Evolutionary conservation across 1,140 invertebrate genomes (phyloP).

Genomic region (Microplitis mediator): DNA sequence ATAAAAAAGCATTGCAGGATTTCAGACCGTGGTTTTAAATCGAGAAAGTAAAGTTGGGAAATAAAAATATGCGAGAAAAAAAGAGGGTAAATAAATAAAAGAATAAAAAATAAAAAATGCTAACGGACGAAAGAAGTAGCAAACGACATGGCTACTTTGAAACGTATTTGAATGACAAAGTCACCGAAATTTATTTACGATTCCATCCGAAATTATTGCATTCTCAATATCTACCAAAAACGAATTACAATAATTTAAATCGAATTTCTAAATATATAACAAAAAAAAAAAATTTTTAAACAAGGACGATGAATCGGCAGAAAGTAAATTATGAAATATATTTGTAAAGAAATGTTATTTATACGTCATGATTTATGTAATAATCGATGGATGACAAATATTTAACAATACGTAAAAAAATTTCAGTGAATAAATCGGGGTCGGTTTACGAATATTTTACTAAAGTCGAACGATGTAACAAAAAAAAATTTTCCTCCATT

Average conservation of each 20-base stretch:
- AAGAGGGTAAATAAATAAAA: not conserved
- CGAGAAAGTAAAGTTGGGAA: not conserved
- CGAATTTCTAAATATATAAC: slow-evolving; percentile 4
- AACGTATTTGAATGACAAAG: slow-evolving; percentile 55
- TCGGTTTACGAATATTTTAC: not conserved
- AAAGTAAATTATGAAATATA: not conserved
- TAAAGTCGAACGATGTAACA: not conserved
- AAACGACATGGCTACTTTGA: not conserved
- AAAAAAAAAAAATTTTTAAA: not conserved
- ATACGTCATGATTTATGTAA: slow-evolving; percentile 3
- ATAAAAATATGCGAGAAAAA: too few species aligned
- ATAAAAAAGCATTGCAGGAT: slow-evolving; percentile 14
- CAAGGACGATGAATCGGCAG: not conserved
- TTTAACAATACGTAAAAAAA: slow-evolving; percentile 11
- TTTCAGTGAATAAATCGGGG: not conserved
- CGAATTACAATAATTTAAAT: not conserved
- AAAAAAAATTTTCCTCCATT: slow-evolving; percentile 23
- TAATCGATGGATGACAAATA: slow-evolving; percentile 17
- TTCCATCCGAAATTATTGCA: slow-evolving; percentile 36
- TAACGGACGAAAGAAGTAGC: not conserved
- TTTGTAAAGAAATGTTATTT: slow-evolving; percentile 6
- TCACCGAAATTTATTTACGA: slow-evolving; percentile 35
- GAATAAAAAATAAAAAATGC: not conserved
- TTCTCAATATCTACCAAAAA: slow-evolving; percentile 30
- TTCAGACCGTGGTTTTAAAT: not conserved